Evolutionary conservation across 2,797 vertebrate species (phyloP), one percentile per base, ranked within the genome.

Genomic region (Pantherophis vulpinus): DNA sequence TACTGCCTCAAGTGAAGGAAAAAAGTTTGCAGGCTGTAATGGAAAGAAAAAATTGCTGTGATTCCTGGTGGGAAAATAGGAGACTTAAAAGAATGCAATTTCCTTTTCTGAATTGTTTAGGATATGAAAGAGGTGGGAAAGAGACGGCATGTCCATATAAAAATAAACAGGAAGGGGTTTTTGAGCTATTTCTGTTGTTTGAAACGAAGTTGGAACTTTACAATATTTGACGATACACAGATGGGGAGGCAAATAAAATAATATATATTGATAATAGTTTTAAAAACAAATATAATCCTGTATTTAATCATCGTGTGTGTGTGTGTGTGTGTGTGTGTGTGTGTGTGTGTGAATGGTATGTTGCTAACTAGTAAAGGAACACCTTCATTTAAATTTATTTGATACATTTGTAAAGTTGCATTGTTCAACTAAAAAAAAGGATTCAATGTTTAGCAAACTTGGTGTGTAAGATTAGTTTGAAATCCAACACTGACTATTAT

Each of bases 21-120:
- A 66, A 63, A 66, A 14, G 70, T 37, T 74, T 74, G 74, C 37
- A 23, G 20, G 9, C 11, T 42, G 18, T 42, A 79, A 42, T 42
- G 74, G 20, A 83, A 20, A 12, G 3, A 25, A 47, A 83, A 83
- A 25, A 83, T 11, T 83, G 37, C 74, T 83, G 1, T 47, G 74
- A 47, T 42, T 42, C 37, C 20, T 83, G 37, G 9, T 83, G 37
- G 20, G 20, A 79, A 79, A 79, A 79, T 79, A 79, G 32, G 18
- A 83, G 4, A 7, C 32, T 74, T 74, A 74, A 83, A 47, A 83
- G 9, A 25, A 47, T 83, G 37, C 9, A 83, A 42, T 83, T 83
- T 83, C 37, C 37, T 29, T 93, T 94, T 27, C 66, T 93, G 94
- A 87, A 54, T 51, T 66, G 70, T 0, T 93, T 51, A 11, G 87